These are phyloP conservation scores for Horisme vitalbata DNA, from an alignment of 2,888 invertebrate species.

Conservation along the genomic window DNA sequence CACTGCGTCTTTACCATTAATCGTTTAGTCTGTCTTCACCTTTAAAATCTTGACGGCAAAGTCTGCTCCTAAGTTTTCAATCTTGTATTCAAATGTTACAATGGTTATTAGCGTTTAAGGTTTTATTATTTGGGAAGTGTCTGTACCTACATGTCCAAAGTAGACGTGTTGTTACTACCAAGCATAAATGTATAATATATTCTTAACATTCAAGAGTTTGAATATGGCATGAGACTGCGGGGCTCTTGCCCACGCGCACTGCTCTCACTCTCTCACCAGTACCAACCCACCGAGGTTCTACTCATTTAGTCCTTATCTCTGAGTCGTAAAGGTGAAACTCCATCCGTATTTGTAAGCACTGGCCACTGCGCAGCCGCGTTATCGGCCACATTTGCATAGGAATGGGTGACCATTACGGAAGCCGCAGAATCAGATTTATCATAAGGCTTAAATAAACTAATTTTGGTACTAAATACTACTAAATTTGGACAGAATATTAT, in stretches of 20 bases:
- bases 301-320: conserved; percentile 15
- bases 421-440: conserved; percentile 28
- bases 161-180: conserved; percentile 80
- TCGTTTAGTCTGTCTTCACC: not conserved
- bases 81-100: conserved; percentile 25
- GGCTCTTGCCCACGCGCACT: conserved; percentile 40
- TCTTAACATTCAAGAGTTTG: conserved; percentile 26
- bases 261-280: no score
- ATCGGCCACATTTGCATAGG: conserved; percentile 45
- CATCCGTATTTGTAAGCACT: conserved; percentile 17
- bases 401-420: conserved; percentile 41
- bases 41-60: not conserved
- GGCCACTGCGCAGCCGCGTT: conserved; percentile 29
- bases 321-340: conserved; percentile 23
- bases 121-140: conserved; percentile 31
- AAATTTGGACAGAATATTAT: no score
- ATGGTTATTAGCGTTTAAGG: conserved; percentile 23
- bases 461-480: no score
- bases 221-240: conserved; percentile 39
- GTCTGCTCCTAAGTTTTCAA: conserved; percentile 20
- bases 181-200: conserved; percentile 66
- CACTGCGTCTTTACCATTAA: not conserved
- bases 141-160: conserved; percentile 45
- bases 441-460: conserved; percentile 5
- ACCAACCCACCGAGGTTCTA: conserved; percentile 29